Conservation (phyloP, 2,797 vertebrate species). For the Sibirionetta formosa region DNA sequence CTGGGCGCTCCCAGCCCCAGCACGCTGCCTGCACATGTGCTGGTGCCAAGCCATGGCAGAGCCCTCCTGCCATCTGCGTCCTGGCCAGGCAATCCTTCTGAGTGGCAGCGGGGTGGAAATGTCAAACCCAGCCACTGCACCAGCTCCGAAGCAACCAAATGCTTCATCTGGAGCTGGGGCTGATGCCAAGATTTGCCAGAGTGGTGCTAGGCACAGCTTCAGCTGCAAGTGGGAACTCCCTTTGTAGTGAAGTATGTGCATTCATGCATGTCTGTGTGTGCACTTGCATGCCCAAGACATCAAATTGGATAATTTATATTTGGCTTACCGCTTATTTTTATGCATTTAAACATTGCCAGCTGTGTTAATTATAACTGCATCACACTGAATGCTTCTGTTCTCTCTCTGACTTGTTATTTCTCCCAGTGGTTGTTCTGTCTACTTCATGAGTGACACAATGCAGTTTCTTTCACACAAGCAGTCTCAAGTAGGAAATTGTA, state of each 20-base stretch:
- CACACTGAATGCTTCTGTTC: neutral
- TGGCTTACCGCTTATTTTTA: slow-evolving; percentile 24
- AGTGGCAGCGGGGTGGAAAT: neutral
- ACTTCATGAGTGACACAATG: neutral
- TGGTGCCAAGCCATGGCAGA: neutral
- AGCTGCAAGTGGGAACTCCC: neutral
- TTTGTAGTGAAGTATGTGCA: neutral
- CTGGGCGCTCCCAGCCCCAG: neutral
- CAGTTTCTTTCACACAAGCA: neutral
- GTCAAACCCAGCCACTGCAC: neutral
- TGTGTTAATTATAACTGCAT: slow-evolving; percentile 30
- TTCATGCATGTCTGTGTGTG: neutral
- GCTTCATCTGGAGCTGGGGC: neutral
- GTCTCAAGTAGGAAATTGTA: slow-evolving; percentile 22
- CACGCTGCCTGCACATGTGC: rapidly evolving
- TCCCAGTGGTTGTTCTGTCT: neutral
- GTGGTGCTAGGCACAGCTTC: neutral
- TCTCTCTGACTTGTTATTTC: slow-evolving; percentile 32
- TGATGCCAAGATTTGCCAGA: neutral
- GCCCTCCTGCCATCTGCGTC: rapidly evolving
- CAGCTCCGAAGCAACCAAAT: rapidly evolving
- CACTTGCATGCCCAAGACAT: neutral
- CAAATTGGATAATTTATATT: slow-evolving; percentile 18
- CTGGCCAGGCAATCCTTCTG: neutral
- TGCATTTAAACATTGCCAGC: slow-evolving; percentile 32